Evolutionary conservation across 2,888 invertebrate genomes (phyloP).

Genomic region (Andrena marginata): DNA sequence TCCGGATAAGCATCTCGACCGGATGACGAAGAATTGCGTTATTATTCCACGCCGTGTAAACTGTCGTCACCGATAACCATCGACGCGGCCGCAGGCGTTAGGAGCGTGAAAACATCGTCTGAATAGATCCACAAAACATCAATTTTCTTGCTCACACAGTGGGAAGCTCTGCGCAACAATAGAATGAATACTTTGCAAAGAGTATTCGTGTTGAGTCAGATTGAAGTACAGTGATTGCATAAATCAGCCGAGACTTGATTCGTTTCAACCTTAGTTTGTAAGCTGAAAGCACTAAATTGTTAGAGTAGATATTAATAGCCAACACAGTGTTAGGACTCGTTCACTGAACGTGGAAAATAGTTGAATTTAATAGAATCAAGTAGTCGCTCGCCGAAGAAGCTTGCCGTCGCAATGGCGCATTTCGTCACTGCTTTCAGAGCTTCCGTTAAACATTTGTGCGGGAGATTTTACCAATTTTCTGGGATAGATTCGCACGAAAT

Average conservation of each 20-base stretch:
- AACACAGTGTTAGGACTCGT: too few species aligned
- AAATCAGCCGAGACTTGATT: conserved; percentile 27
- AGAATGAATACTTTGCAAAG: not conserved
- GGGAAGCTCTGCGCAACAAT: not conserved
- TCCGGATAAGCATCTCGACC: conserved; percentile 73
- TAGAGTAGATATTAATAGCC: too few species aligned
- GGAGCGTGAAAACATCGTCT: conserved; percentile 5
- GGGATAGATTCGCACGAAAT: not conserved
- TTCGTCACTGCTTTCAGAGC: conserved; percentile 56
- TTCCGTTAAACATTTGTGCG: conserved; percentile 11
- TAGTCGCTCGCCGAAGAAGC: conserved; percentile 18
- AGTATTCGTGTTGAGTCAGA: not conserved
- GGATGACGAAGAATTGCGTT: conserved; percentile 64
- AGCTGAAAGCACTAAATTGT: too few species aligned
- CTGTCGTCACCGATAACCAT: conserved; percentile 51
- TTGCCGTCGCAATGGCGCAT: conserved; percentile 77
- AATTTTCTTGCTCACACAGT: not conserved
- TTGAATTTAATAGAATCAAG: too few species aligned
- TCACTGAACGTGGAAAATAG: too few species aligned
- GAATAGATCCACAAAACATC: conserved; percentile 32
- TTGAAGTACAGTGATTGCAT: not conserved
- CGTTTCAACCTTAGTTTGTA: not conserved
- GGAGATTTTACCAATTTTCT: not conserved
- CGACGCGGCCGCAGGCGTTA: conserved; percentile 8
- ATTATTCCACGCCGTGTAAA: conserved; percentile 58